Conservation (phyloP, 2,888 invertebrate species). For the Pegoplata infirma region DNA sequence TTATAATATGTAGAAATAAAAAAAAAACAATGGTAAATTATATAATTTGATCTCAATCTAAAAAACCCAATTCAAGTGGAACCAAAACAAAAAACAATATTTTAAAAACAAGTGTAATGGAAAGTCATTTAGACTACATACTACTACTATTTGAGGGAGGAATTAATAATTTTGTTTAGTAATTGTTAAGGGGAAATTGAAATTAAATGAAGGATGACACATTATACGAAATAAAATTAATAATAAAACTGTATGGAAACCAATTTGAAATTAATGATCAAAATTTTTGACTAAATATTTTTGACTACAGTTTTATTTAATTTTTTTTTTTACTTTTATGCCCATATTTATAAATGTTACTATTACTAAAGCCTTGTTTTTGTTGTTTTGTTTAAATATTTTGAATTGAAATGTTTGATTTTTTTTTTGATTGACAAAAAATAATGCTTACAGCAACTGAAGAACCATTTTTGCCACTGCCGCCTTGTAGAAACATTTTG, state of each 20-base stretch:
- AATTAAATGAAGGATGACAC: neutral
- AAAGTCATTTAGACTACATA: neutral
- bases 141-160: neutral
- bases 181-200: neutral
- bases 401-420: slow-evolving; percentile 11
- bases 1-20: neutral
- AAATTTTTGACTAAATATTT: neutral
- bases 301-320: neutral
- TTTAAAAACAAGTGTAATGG: slow-evolving; percentile 8
- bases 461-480: slow-evolving; percentile 97
- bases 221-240: neutral
- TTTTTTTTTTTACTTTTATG: neutral
- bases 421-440: too few relatives aligned
- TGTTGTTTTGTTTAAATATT: slow-evolving; percentile 11
- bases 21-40: slow-evolving; percentile 1
- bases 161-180: neutral
- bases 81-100: slow-evolving; percentile 36
- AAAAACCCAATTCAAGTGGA: slow-evolving; percentile 22
- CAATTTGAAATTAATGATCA: neutral
- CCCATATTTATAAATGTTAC: neutral
- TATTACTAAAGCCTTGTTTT: slow-evolving; percentile 31
- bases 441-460: slow-evolving; percentile 88
- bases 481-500: slow-evolving; percentile 87
- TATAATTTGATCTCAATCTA: slow-evolving; percentile 1
- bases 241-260: neutral